These are phyloP conservation scores for Callyntrura sp. DNA, from an alignment of 2,888 invertebrate genomes.

Conservation along the genomic window DNA sequence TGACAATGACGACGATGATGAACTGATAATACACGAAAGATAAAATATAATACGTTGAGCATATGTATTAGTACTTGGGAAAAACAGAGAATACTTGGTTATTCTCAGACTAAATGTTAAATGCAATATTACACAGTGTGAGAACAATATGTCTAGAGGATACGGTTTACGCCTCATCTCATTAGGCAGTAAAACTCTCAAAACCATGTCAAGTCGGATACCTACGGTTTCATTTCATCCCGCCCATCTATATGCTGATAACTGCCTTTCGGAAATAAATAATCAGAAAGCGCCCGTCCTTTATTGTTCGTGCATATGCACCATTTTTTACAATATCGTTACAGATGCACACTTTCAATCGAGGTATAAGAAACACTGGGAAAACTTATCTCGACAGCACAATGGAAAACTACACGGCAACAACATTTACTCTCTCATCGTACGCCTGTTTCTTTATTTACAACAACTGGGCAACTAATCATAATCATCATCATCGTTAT, in stretches of 20 bases:
- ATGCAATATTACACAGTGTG: conserved; percentile 64
- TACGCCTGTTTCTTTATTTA: conserved; percentile 69
- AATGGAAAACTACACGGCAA: conserved; percentile 8
- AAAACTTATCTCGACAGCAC: conserved; percentile 19
- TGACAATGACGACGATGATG: background rate
- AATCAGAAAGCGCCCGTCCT: conserved; percentile 69
- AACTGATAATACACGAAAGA: conserved; percentile 16
- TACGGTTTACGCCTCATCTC: conserved; percentile 72
- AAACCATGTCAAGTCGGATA: conserved; percentile 70
- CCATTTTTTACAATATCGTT: conserved; percentile 39
- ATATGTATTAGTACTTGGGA: too few relatives aligned
- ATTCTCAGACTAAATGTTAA: background rate
- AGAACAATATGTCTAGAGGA: conserved; percentile 72
- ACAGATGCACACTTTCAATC: conserved; percentile 52
- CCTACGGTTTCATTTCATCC: conserved; percentile 69
- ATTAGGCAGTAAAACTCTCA: conserved; percentile 70
- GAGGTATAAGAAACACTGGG: conserved; percentile 34
- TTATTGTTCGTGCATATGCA: background rate
- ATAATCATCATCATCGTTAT: conserved; percentile 62
- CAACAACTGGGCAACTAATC: conserved; percentile 60
- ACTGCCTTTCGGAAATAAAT: conserved; percentile 71
- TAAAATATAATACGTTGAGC: conserved; percentile 17
- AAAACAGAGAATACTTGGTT: background rate
- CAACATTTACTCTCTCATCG: conserved; percentile 28
- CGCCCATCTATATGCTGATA: conserved; percentile 66